Evolutionary conservation across 2,113 vertebrate genomes (phyloP).

Genomic region (Clarias gariepinus): DNA sequence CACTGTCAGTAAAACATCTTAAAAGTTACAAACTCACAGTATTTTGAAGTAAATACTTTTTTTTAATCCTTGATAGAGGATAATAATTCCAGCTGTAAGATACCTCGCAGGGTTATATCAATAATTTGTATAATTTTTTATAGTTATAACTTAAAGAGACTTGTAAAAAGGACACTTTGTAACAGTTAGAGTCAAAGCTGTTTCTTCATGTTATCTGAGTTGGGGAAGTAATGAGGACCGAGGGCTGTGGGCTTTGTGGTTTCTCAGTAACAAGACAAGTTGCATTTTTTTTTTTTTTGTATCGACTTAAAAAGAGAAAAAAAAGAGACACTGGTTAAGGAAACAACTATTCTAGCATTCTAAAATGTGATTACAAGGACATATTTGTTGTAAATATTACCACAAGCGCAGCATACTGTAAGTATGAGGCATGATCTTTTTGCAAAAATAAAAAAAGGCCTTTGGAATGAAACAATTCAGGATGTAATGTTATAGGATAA

Average conservation of each 20-base stretch:
- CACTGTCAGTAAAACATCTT: too few species aligned
- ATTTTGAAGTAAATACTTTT: too few species aligned
- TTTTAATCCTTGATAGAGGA: not conserved
- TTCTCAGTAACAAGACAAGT: not conserved
- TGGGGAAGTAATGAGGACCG: not conserved
- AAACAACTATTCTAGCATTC: not conserved
- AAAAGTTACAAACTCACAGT: too few species aligned
- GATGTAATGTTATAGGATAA: not conserved
- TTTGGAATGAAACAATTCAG: not conserved
- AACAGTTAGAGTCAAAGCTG: not conserved
- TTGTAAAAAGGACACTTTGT: not conserved
- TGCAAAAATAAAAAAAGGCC: not conserved
- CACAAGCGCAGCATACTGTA: not conserved
- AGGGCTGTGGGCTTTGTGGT: not conserved
- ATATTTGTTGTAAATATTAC: not conserved
- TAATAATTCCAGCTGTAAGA: not conserved
- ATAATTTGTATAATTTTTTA: not conserved
- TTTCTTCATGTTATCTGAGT: not conserved
- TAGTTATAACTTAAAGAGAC: not conserved
- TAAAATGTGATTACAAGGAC: not conserved
- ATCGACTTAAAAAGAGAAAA: not conserved
- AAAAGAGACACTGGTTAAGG: not conserved
- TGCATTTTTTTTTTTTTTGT: not conserved
- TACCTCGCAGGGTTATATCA: not conserved
- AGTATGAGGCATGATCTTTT: not conserved